phyloP scores from a whole-genome alignment of 1,140 invertebrate genomes.

The Melanaphis sacchari region DNA sequence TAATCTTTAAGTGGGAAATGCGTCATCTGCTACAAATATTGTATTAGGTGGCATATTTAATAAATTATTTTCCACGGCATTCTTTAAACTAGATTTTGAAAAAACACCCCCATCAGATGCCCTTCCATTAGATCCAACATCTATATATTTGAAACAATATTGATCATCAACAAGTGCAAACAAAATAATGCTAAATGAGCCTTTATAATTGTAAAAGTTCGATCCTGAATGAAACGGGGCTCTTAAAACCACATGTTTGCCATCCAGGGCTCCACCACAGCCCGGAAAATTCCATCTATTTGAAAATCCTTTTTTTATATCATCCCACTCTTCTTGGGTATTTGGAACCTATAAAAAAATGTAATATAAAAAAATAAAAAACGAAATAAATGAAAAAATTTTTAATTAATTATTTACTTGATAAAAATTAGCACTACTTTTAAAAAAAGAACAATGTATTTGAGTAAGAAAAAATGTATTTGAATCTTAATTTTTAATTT shows the following conservation, averaged over 20 bases:
- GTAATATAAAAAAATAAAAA: too few relatives aligned
- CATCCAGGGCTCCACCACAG: conserved; percentile 64
- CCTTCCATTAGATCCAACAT: conserved; percentile 14
- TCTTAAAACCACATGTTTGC: conserved; percentile 59
- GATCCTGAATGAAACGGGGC: conserved; percentile 62
- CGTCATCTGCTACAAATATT: conserved; percentile 56
- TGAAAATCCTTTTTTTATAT: conserved; percentile 61
- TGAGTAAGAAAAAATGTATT: neutral
- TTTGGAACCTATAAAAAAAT: conserved; percentile 59
- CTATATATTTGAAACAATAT: conserved; percentile 33
- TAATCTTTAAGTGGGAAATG: conserved; percentile 55
- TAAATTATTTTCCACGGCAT: conserved; percentile 60
- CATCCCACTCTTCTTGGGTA: conserved; percentile 60
- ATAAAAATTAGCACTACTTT: too few relatives aligned
- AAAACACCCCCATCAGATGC: conserved; percentile 59
- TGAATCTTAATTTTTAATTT: conserved; percentile 16
- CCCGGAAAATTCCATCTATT: conserved; percentile 64
- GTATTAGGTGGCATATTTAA: conserved; percentile 50
- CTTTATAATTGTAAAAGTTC: conserved; percentile 64
- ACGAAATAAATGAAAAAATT: neutral
- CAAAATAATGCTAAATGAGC: conserved; percentile 64
- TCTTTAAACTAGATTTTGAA: conserved; percentile 60
- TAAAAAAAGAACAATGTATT: too few relatives aligned
- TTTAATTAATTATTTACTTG: too few relatives aligned
- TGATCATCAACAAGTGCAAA: conserved; percentile 59